Evolutionary conservation across 53 echinoderm and acorn worm genomes (phyloP).

Genomic region (Henricia sp.): DNA sequence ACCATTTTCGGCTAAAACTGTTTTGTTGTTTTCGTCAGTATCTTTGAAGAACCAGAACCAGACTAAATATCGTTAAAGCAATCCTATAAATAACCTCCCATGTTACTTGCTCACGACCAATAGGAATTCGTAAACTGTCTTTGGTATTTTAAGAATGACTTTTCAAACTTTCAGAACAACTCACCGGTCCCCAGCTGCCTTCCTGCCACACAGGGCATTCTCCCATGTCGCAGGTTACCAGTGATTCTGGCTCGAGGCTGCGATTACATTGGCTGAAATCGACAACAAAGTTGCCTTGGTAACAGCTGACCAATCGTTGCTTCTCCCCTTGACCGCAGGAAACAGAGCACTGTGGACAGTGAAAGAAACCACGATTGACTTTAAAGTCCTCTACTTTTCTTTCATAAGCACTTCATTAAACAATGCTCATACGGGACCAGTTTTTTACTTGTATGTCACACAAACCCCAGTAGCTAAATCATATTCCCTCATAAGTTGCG

Average conservation of each 20-base stretch:
- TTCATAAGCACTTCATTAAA: neutral
- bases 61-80: too few relatives aligned
- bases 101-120: too few relatives aligned
- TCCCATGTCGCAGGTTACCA: conserved; percentile 57
- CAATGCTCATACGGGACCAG: too few relatives aligned
- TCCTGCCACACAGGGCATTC: conserved; percentile 78
- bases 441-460: too few relatives aligned
- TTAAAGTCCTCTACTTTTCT: neutral
- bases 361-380: neutral
- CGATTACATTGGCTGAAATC: conserved; percentile 56
- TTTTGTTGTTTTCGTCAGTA: too few relatives aligned
- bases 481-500: too few relatives aligned
- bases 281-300: conserved; percentile 65
- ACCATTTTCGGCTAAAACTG: too few relatives aligned
- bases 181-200: conserved; percentile 74
- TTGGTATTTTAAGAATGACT: too few relatives aligned
- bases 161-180: conserved; percentile 24
- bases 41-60: too few relatives aligned
- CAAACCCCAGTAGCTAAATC: too few relatives aligned
- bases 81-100: too few relatives aligned
- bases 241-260: conserved; percentile 46
- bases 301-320: conserved; percentile 78
- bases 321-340: conserved; percentile 82
- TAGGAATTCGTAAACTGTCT: too few relatives aligned
- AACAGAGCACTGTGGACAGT: conserved; percentile 69